Conservation (phyloP, 2,888 invertebrate genomes). For the Tachina grossa region DNA sequence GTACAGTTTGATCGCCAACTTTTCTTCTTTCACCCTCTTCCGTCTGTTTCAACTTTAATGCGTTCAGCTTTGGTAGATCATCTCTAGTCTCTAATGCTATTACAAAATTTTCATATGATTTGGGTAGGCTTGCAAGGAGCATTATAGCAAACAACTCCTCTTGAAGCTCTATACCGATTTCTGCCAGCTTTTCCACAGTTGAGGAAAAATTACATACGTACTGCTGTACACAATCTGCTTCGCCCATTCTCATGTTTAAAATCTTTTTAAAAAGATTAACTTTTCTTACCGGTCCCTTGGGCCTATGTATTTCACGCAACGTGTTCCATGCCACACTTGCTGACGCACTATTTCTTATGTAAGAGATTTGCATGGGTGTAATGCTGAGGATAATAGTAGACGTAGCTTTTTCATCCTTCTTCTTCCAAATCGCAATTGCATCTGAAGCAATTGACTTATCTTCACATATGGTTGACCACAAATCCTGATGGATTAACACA, state of each 20-base stretch:
- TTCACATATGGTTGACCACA: no score
- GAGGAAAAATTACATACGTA: conserved; percentile 34
- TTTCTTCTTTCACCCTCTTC: conserved; percentile 63
- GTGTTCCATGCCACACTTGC: conserved; percentile 51
- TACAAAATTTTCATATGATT: conserved; percentile 66
- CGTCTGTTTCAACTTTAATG: conserved; percentile 59
- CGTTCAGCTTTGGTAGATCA: conserved; percentile 49
- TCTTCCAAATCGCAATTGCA: no score
- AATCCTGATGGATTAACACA: no score
- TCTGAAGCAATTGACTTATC: no score
- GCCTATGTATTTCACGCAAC: conserved; percentile 46
- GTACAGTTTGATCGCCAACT: not conserved
- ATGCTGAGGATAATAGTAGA: no score
- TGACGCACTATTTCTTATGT: no score
- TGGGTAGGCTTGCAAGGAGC: conserved; percentile 63
- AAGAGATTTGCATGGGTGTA: no score
- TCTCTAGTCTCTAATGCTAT: conserved; percentile 64
- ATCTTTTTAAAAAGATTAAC: conserved; percentile 60
- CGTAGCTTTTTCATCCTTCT: no score
- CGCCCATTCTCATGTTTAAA: conserved; percentile 36
- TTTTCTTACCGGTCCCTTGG: conserved; percentile 64
- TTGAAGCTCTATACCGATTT: conserved; percentile 47
- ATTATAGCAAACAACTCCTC: conserved; percentile 63
- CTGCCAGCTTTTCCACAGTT: conserved; percentile 54
- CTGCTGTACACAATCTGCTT: conserved; percentile 36